Evolutionary conservation across 2,888 invertebrate genomes (phyloP), one percentile per base, ranked within the genome.

Genomic region (Pristionchus japonicus): DNA sequence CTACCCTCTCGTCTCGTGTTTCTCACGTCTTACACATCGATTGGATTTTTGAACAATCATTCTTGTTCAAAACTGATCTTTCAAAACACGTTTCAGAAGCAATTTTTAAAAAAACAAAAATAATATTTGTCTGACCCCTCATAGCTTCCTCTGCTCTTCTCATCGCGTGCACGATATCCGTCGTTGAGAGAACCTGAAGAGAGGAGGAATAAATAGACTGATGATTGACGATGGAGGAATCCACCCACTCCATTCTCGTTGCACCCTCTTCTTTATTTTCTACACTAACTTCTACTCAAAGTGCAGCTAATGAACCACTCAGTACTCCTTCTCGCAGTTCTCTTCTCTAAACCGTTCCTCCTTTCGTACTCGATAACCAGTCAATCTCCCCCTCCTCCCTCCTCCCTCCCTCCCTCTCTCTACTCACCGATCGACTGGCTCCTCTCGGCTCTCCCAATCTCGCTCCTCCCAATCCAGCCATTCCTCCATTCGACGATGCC

Each of bases 121-220:
- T n/a, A n/a, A n/a, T n/a, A n/a, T n/a, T n/a, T n/a, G n/a, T n/a
- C 27, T 61, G 3, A 80, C 52, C 52, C 40, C 47, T 82, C 82
- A 82, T 49, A 2, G 31, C 49, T 27, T 82, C 82, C n/a, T 82
- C 82, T 49, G 84, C 84, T 61, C 84, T 34, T 27, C 86, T 40
- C 86, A 86, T 86, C 37, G 86, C 64, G n/a, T 64, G 43, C 67
- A 86, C 37, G 20, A 86, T 67, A 47, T 86, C 86, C 34, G 67
- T 52, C 43, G 86, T 67, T 17, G 86, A 86, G 23, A 86, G 67
- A 15, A 86, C 86, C 86, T 86, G 47, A 4, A 67, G 7, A n/a
- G n/a, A 40, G 20, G 43, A 43, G 3, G 49, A n/a, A n/a, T n/a
- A 85, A 17, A 85, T 85, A n/a, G 37, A 43, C 4, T 3, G 13